Base-by-base conservation (phyloP, 1,140 invertebrate species). In the Fopius arisanus region DNA sequence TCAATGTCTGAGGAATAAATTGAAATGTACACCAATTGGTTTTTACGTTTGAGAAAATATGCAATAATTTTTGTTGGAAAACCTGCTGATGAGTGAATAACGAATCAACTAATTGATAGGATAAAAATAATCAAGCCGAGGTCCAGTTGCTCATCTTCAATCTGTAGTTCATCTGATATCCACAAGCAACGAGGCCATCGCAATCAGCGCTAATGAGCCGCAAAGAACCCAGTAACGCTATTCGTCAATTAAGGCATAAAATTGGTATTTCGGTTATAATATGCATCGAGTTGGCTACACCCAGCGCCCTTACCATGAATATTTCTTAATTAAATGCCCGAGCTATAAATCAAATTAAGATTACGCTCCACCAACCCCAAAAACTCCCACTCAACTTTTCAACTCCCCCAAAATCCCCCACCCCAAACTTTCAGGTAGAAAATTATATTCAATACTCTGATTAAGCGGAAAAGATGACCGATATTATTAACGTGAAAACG, bases 181-280 rank as follows among this genome's bases (percentile, higher is more conserved):
- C 29, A 41, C 66, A 68, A 68, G 43, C 16, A 68, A 12, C n/a
- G 19, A 19, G 16, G 16, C 16, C 19, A 23, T 5, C 19, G 66
- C 40, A 48, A 68, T 68, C 66, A 43, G 66, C 37, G 2, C 40
- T 68, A 68, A 68, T 68, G 66, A 68, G 19, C 37, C 33, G 43
- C 21, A 68, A 68, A 21, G 37, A 68, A 41, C 37, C 14, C 29
- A 3, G 29, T 66, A 66, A 66, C 29, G 63, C 63, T 4, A 66
- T 31, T 43, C 66, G 21, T n/a, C 66, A 68, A 68, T 68, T 68
- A 68, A 68, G 43, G 37, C 43, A 59, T 59, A n/a, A 66, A 66
- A 31, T 37, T 29, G 63, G 63, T 40, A 29, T 66, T 66, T 66
- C 63, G 16, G 12, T 16, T 33, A 37, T 68, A 68, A 26, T 41